These are phyloP conservation scores for Neoascia interrupta DNA, from an alignment of 2,888 invertebrate genomes.

Conservation along the genomic window DNA sequence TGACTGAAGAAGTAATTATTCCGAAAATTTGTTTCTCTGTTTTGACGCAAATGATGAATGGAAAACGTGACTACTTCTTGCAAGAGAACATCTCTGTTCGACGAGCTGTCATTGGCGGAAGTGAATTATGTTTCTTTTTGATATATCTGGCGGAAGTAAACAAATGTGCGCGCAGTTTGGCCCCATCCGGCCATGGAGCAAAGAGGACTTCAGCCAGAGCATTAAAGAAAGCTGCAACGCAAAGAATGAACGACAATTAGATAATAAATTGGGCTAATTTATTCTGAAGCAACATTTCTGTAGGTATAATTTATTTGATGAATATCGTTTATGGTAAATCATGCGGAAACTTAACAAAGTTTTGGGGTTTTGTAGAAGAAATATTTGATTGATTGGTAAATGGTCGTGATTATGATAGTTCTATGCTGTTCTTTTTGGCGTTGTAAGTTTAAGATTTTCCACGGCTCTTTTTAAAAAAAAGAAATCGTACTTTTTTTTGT, in stretches of 20 bases:
- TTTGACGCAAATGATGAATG: background rate
- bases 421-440: too few species aligned
- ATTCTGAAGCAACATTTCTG: constrained; percentile 45
- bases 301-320: constrained; percentile 7
- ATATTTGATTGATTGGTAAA: too few species aligned
- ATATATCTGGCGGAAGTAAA: constrained; percentile 24
- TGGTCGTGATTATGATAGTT: too few species aligned
- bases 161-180: constrained; percentile 17
- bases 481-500: too few species aligned
- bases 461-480: too few species aligned
- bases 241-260: constrained; percentile 41
- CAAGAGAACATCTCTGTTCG: background rate
- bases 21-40: background rate
- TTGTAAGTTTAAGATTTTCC: too few species aligned
- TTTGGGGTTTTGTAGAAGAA: background rate
- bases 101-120: constrained; percentile 15
- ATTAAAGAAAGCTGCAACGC: background rate
- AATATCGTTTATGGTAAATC: constrained; percentile 42
- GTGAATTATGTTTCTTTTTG: background rate
- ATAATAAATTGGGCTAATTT: constrained; percentile 56
- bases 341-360: constrained; percentile 32
- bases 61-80: constrained; percentile 5
- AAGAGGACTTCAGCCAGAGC: constrained; percentile 2
- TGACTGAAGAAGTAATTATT: background rate
- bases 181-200: constrained; percentile 36